Evolutionary conservation across 1,140 invertebrate genomes (phyloP).

Genomic region (Oedothorax gibbosus): DNA sequence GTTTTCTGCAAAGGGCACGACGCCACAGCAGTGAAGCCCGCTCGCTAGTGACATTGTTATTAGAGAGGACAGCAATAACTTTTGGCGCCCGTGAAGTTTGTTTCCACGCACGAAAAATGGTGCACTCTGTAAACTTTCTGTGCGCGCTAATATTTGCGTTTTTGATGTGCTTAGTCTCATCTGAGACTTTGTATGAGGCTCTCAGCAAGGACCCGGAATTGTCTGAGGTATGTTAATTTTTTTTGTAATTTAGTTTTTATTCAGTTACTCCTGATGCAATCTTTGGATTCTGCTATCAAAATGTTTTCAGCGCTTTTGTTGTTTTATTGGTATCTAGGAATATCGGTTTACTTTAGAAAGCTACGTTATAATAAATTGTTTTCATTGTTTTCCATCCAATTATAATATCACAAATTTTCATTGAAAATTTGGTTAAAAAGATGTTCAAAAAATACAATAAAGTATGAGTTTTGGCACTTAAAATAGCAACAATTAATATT

Average conservation of each 20-base stretch:
- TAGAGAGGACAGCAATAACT: slow-evolving; percentile 26
- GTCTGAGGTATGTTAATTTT: slow-evolving; percentile 43
- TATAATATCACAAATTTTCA: too few relatives aligned
- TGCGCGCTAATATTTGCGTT: slow-evolving; percentile 30
- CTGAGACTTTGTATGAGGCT: slow-evolving; percentile 43
- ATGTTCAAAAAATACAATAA: too few relatives aligned
- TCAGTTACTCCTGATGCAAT: neutral
- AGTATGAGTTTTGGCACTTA: too few relatives aligned
- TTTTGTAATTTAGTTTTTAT: slow-evolving; percentile 5
- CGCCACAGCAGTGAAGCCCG: slow-evolving; percentile 42
- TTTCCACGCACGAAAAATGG: slow-evolving; percentile 40
- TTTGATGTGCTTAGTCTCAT: slow-evolving; percentile 23
- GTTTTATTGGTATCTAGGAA: too few relatives aligned
- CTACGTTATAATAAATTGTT: too few relatives aligned
- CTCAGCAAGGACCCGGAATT: slow-evolving; percentile 34
- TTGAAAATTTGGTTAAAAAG: too few relatives aligned
- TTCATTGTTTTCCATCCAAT: too few relatives aligned
- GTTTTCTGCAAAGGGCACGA: slow-evolving; percentile 37
- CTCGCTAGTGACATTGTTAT: slow-evolving; percentile 54
- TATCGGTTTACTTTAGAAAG: too few relatives aligned
- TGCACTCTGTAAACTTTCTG: slow-evolving; percentile 17
- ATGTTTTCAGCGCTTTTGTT: slow-evolving; percentile 22
- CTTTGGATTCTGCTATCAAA: slow-evolving; percentile 40
- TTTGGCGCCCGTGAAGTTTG: slow-evolving; percentile 49
- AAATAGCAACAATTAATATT: too few relatives aligned